Base-by-base conservation (phyloP, 2,888 invertebrate species). In the Coremacera marginata region DNA sequence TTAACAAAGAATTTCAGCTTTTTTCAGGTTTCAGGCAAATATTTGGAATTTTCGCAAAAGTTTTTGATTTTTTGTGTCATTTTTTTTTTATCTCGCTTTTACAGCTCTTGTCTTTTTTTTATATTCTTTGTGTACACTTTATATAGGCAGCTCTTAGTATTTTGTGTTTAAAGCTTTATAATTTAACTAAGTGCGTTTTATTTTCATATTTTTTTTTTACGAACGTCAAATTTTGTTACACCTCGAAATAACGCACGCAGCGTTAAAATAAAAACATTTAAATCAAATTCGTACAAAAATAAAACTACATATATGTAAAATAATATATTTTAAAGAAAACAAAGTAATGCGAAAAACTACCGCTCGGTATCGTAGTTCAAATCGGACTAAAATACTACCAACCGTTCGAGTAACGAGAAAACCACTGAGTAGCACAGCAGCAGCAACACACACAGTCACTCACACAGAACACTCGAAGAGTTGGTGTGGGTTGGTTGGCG, bases 351-450 rank as follows among this genome's bases (percentile, higher is more conserved):
- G 75, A 71, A 81, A 84, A 78, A 81, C 86, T 83, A 87, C 88
- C 87, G 85, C 87, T 86, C 88, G 86, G 87, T 84, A 86, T 86
- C 87, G 87, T 84, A 83, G 87, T 86, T 87, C 84, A 87, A 87
- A 86, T 84, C 85, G 84, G 83, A 88, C 87, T 88, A 86, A 86
- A 86, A 83, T 82, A 79, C 83, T 83, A 81, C 81, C 82, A 81
- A 81, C 81, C 78, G 77, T 77, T 78, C 77, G 78, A 82, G 76
- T 77, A 70, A 51, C 81, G 81, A 81, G 81, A 82, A 81, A 80
- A 79, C 80, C 77, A 79, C 68, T 65, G 62, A 71, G 75, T 27
- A 31, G 67, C 51, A 31, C 55, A 63, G 75, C 71, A 72, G 73
- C 71, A 49, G 14, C 37, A 52, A 63, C 73, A 80, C 44, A 70